These are phyloP conservation scores for Ametastegia equiseti DNA, from an alignment of 2,888 invertebrate species.

Conservation along the genomic window DNA sequence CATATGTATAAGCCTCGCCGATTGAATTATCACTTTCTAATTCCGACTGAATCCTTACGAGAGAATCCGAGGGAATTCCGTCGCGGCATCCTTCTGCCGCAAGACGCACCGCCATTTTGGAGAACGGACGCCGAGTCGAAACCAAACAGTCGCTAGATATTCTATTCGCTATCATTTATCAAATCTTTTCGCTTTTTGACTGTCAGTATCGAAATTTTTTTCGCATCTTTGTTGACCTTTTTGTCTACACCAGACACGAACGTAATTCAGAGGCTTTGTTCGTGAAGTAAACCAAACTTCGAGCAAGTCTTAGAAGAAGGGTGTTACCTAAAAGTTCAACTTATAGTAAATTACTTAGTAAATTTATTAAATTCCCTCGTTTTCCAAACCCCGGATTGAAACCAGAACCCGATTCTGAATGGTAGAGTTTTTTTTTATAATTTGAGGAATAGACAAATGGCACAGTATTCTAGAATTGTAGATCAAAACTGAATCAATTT, in stretches of 20 bases:
- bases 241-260: neutral
- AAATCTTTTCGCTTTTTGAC: neutral
- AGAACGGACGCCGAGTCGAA: constrained; percentile 35
- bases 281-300: too few species aligned
- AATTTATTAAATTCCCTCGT: too few species aligned
- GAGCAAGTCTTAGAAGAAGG: too few species aligned
- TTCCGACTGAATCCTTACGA: constrained; percentile 36
- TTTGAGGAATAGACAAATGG: too few species aligned
- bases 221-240: neutral
- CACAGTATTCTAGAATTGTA: too few species aligned
- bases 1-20: too few species aligned
- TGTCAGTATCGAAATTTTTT: neutral
- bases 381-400: too few species aligned
- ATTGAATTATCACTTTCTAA: constrained; percentile 46
- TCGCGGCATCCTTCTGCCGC: neutral
- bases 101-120: constrained; percentile 43
- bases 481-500: neutral
- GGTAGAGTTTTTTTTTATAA: too few species aligned
- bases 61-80: constrained; percentile 13
- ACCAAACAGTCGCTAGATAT: constrained; percentile 4
- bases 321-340: too few species aligned
- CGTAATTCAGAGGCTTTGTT: neutral
- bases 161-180: constrained; percentile 11
- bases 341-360: too few species aligned
- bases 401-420: too few species aligned